Percentiles rank a stretch among this genome's conserved stretches.
Evolutionary conservation across 2,113 vertebrate genomes (phyloP).

Genomic region (Amblyopsis rosae): DNA sequence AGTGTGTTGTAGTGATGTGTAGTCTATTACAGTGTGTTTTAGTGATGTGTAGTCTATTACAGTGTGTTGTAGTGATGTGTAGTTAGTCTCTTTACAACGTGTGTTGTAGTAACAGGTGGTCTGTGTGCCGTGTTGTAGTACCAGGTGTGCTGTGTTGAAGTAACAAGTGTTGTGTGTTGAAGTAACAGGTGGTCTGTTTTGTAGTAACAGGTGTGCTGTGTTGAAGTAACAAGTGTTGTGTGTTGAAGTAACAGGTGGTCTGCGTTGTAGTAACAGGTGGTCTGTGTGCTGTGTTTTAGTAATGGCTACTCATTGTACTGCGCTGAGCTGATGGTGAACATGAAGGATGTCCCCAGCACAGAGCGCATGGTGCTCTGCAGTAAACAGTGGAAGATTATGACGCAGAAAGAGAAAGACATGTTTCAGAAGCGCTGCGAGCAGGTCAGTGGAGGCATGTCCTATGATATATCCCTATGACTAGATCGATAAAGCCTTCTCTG

Average conservation of each 20-base stretch:
- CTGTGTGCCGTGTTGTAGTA: background rate
- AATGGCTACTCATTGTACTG: constrained; percentile 82
- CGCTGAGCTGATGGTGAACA: constrained; percentile 83
- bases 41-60: too few species aligned
- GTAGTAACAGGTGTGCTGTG: background rate
- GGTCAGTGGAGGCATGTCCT: constrained; percentile 48
- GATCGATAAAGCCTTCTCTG: background rate
- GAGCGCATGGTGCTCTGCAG: constrained; percentile 84
- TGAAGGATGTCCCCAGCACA: constrained; percentile 82
- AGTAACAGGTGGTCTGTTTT: background rate
- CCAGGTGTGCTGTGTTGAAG: background rate
- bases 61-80: background rate
- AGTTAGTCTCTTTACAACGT: background rate
- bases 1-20: background rate
- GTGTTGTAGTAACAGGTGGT: background rate
- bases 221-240: background rate
- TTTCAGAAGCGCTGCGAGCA: constrained; percentile 83
- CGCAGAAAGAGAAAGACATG: constrained; percentile 82
- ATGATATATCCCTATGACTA: background rate
- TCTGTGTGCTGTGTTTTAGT: constrained; percentile 32
- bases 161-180: background rate
- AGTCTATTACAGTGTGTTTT: too few species aligned
- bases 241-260: background rate
- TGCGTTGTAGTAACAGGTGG: too few species aligned
- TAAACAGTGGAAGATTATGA: constrained; percentile 83